Evolutionary conservation across 1,140 invertebrate species (phyloP).

Genomic region (Hypothenemus hampei): DNA sequence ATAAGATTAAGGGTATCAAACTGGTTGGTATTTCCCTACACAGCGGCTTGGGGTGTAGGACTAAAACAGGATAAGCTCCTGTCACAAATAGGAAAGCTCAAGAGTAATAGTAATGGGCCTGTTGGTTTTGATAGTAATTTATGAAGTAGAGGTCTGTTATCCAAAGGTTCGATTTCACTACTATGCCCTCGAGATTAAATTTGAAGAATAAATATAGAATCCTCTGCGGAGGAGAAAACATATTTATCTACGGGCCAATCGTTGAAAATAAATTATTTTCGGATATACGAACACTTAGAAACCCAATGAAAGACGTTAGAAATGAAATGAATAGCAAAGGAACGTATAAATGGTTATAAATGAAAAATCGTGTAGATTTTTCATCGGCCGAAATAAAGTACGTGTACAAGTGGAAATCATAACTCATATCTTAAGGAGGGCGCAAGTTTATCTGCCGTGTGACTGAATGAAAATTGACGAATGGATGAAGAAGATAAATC

Average conservation of each 20-base stretch:
- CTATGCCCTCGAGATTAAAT: neutral
- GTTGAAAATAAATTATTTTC: conserved; percentile 19
- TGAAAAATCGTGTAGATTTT: conserved; percentile 34
- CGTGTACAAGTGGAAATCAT: conserved; percentile 27
- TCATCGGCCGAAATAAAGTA: conserved; percentile 29
- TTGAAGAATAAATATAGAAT: neutral
- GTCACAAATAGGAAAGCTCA: conserved; percentile 2
- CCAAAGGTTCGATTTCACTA: neutral
- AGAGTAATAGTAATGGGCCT: neutral
- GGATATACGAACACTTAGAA: conserved; percentile 9
- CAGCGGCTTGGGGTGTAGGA: neutral
- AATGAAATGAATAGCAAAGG: conserved; percentile 34
- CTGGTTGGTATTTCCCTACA: neutral
- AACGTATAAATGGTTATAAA: conserved; percentile 33
- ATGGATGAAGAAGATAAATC: conserved; percentile 32
- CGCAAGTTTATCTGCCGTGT: conserved; percentile 31
- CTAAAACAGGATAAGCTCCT: conserved; percentile 5
- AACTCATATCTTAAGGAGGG: conserved; percentile 34
- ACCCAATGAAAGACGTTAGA: conserved; percentile 25
- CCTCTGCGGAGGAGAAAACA: neutral
- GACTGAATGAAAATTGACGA: conserved; percentile 34
- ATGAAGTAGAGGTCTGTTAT: neutral
- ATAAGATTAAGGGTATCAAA: conserved; percentile 1
- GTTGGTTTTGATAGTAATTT: conserved; percentile 3
- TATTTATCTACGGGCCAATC: conserved; percentile 2